Percentiles rank a stretch among this genome's conserved stretches.
Conservation (phyloP, 2,797 vertebrate species). For the Alauda arvensis region DNA sequence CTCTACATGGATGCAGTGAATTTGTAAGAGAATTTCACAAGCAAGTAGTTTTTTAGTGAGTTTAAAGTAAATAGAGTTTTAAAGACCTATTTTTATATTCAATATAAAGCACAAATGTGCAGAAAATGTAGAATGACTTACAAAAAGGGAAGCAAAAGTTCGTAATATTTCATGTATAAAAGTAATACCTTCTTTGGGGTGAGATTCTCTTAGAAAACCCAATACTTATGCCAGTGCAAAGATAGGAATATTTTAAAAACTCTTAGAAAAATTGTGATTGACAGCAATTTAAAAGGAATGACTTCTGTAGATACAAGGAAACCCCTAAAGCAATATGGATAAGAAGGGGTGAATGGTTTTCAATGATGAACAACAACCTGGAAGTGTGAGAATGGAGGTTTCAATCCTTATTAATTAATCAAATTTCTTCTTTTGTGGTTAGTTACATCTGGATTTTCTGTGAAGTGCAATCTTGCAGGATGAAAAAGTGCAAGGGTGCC, state of each 20-base stretch:
- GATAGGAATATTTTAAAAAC: conserved; percentile 67
- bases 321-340: conserved; percentile 68
- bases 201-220: conserved; percentile 71
- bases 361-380: conserved; percentile 60
- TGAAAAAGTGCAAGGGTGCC: not conserved
- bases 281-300: conserved; percentile 66
- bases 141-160: conserved; percentile 75
- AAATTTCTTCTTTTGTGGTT: conserved; percentile 63
- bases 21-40: conserved; percentile 85
- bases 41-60: conserved; percentile 83
- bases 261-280: conserved; percentile 63
- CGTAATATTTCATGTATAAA: conserved; percentile 75
- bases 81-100: conserved; percentile 83
- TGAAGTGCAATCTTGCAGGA: conserved; percentile 35
- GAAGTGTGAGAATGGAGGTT: conserved; percentile 66
- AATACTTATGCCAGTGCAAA: conserved; percentile 73
- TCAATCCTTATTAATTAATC: conserved; percentile 68
- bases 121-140: conserved; percentile 79
- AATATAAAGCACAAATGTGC: conserved; percentile 81
- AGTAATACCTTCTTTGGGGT: conserved; percentile 75
- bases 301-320: conserved; percentile 63
- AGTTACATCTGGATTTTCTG: conserved; percentile 46
- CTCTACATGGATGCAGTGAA: conserved; percentile 78
- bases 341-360: conserved; percentile 65
- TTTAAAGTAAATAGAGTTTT: conserved; percentile 79